These are phyloP conservation scores for Chrosomus eos DNA, from an alignment of 2,797 vertebrate genomes.

Conservation along the genomic window DNA sequence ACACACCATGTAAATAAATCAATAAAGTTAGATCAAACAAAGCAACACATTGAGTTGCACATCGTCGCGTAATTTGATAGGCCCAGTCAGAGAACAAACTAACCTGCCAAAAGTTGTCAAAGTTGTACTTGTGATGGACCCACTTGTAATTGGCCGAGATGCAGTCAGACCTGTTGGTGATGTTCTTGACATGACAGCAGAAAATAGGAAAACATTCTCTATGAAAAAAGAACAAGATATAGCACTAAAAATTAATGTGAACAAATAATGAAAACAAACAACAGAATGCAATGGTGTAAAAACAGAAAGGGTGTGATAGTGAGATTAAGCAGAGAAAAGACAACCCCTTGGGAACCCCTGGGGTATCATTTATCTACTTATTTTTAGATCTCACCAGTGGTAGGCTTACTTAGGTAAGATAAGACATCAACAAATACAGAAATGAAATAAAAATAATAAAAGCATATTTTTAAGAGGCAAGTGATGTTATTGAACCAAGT, in stretches of 20 bases:
- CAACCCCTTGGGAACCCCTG: not conserved
- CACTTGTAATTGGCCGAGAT: conserved; percentile 93
- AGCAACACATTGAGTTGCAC: not conserved
- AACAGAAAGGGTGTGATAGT: not conserved
- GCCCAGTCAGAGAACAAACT: conserved; percentile 43
- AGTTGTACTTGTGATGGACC: conserved; percentile 99
- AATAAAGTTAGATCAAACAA: not conserved
- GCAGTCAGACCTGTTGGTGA: conserved; percentile 96
- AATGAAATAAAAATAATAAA: not conserved
- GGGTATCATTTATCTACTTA: not conserved
- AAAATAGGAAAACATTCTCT: conserved; percentile 53
- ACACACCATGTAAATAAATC: not conserved
- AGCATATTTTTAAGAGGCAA: not conserved
- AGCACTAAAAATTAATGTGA: conserved; percentile 32
- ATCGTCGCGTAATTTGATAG: conserved; percentile 10
- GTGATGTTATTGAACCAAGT: no score
- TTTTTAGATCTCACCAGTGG: not conserved
- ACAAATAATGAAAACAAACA: not conserved
- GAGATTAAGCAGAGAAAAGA: not conserved
- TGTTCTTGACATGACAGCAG: conserved; percentile 84
- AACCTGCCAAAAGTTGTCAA: conserved; percentile 97
- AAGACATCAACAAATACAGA: not conserved
- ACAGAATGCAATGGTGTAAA: not conserved
- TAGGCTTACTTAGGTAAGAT: no score
- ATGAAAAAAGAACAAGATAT: not conserved